Evolutionary conservation across 2,888 invertebrate genomes (phyloP).

Genomic region (Philereme transversata): DNA sequence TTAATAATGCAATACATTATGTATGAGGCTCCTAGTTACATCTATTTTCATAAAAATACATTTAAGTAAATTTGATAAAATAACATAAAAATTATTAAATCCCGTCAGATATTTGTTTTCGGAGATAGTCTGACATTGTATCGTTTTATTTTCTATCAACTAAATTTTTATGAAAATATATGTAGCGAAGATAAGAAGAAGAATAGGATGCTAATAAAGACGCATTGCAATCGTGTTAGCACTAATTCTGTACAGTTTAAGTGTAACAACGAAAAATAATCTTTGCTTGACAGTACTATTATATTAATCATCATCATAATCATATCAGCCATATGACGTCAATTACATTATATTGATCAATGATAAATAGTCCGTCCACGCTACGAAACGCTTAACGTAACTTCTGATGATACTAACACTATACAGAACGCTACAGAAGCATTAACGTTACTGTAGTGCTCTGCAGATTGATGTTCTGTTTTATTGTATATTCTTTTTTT

Average conservation of each 20-base stretch:
- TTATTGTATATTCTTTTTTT: no score
- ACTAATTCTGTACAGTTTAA: slow-evolving; percentile 65
- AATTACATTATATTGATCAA: no score
- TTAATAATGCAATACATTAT: slow-evolving; percentile 75
- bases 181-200: slow-evolving; percentile 34
- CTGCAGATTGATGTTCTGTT: no score
- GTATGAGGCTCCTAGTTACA: slow-evolving; percentile 52
- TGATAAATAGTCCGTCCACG: no score
- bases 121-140: background rate
- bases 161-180: slow-evolving; percentile 14
- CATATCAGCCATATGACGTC: no score
- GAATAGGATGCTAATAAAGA: slow-evolving; percentile 60
- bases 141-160: background rate
- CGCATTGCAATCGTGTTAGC: slow-evolving; percentile 61
- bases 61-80: background rate
- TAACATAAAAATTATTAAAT: no score
- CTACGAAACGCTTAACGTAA: no score
- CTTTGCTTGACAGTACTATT: slow-evolving; percentile 25
- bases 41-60: slow-evolving; percentile 12
- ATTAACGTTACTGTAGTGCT: no score
- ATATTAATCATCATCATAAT: no score
- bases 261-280: slow-evolving; percentile 28
- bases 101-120: no score
- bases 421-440: no score
- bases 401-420: no score